Conservation (phyloP, 2,113 vertebrate genomes). For the Lasiurus cinereus region DNA sequence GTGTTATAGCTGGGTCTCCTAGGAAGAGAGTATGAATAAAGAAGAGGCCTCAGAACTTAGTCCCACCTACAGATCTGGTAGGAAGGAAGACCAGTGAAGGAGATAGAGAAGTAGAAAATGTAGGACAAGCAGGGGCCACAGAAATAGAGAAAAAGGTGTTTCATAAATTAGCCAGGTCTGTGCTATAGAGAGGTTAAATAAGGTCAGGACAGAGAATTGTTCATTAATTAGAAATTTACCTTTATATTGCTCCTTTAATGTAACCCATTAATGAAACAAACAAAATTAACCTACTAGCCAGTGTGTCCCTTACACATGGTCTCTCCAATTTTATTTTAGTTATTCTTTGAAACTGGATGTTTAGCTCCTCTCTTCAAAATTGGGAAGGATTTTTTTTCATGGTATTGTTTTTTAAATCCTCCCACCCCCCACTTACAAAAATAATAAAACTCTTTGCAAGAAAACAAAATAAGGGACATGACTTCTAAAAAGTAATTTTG, state of each 20-base stretch:
- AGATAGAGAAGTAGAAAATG: neutral
- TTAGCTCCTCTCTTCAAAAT: neutral
- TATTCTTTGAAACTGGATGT: neutral
- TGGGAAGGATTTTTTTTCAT: neutral
- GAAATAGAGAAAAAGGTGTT: neutral
- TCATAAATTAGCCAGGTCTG: neutral
- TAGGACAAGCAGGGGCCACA: neutral
- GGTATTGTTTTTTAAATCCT: neutral
- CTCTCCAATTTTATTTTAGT: neutral
- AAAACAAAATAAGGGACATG: neutral
- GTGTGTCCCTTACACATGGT: neutral
- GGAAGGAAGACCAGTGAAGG: neutral
- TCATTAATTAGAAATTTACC: neutral
- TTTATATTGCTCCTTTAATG: neutral
- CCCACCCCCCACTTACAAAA: neutral
- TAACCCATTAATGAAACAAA: neutral
- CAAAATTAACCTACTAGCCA: neutral
- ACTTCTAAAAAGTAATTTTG: neutral
- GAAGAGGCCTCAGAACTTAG: neutral
- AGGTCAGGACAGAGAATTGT: neutral
- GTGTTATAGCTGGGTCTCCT: neutral
- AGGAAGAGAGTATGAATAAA: neutral
- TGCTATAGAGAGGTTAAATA: neutral
- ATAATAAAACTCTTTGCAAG: neutral
- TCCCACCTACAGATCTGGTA: too few relatives aligned